Evolutionary conservation across 2,888 invertebrate genomes (phyloP), one percentile per base, ranked within the genome.

Genomic region (Hydrotaea cyrtoneurina): DNA sequence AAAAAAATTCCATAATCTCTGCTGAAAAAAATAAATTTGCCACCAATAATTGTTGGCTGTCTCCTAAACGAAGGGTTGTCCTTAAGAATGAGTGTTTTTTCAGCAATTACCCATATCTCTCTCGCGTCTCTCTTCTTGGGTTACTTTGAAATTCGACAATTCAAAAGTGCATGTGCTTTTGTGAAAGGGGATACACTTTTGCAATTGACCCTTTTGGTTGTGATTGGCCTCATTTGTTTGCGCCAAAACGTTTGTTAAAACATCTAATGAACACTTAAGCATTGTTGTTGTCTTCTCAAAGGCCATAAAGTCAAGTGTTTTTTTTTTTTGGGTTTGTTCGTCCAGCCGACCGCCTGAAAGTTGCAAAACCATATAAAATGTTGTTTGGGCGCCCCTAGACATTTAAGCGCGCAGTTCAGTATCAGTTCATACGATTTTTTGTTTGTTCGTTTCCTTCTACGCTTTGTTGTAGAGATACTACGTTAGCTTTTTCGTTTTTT

Each of bases 331-430:
- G 31, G 31, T 4, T 7, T 7, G 31, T 4, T 7, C 31, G 31
- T 4, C 31, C 31, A 7, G 31, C 7, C 39, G 23, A 62, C 4
- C 59, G 26, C 26, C 36, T 5, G 31, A 73, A 71, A 72, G 17
- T 21, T 19, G 15, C 15, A 80, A 43, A 82, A 43, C 78, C 82
- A 82, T 78, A 82, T 78, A 78, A 82, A 78, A 64, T 82, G n/a
- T 66, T 43, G 17, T 69, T 43, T 46, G 69, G 15, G 21, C 3
- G 23, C 23, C 23, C 39, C 15, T 46, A 46, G 69, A 69, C 5
- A 46, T 46, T 21, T 66, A 69, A 46, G 46, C 2, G 31, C 31
- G 31, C 31, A n/a, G n/a, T n/a, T n/a, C 31, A 31, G 31, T 31
- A 2, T 31, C 69, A 46, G 43, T 46, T 69, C 39, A 69, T 62